These are phyloP conservation scores for Condylostylus longicornis DNA, from an alignment of 1,140 invertebrate species.

Conservation along the genomic window DNA sequence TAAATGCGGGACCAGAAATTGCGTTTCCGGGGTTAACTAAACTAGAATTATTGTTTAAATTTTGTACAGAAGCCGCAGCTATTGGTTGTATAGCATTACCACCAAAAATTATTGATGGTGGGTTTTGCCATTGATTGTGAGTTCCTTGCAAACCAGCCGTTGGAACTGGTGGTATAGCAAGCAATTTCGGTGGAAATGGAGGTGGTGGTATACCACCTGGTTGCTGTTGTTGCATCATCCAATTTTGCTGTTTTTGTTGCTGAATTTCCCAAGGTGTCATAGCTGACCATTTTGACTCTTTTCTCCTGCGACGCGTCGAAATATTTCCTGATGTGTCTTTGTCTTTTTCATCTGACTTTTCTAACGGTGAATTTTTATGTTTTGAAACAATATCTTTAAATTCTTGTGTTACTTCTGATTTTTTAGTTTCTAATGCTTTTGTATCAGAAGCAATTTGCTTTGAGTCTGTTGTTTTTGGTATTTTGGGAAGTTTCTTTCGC, in stretches of 20 bases:
- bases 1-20: neutral
- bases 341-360: neutral
- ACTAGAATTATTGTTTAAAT: neutral
- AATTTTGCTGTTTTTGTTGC: neutral
- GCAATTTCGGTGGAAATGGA: conserved; percentile 18
- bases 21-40: no score
- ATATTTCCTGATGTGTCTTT: conserved; percentile 16
- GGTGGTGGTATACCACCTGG: conserved; percentile 23
- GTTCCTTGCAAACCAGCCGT: conserved; percentile 10
- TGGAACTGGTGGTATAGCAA: conserved; percentile 12
- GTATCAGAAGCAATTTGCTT: no score
- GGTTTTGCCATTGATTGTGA: conserved; percentile 20
- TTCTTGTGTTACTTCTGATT: no score
- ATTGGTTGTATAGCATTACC: no score
- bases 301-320: conserved; percentile 10
- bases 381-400: conserved; percentile 14
- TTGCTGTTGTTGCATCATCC: no score
- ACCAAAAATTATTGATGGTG: no score
- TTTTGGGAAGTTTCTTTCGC: conserved; percentile 4
- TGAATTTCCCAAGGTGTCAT: conserved; percentile 7
- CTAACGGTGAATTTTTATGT: conserved; percentile 14
- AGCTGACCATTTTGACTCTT: neutral
- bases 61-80: no score
- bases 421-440: no score
- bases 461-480: conserved; percentile 10